Percentiles rank a stretch among this genome's conserved stretches.
Evolutionary conservation across 1,140 invertebrate genomes (phyloP).

Genomic region (Drosophila fuyamai): DNA sequence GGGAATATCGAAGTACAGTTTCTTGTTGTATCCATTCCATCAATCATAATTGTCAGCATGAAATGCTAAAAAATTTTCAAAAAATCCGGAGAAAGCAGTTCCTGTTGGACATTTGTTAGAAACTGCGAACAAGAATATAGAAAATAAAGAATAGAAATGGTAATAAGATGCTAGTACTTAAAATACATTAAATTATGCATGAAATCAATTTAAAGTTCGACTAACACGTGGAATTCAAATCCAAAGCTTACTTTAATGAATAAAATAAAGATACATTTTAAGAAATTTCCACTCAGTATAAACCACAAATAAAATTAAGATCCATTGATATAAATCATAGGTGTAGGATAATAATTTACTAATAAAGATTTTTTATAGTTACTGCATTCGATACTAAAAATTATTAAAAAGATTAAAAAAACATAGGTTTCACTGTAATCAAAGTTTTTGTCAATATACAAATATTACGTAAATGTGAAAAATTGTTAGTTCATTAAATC

Average conservation of each 20-base stretch:
- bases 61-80: slow-evolving; percentile 9
- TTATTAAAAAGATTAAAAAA: too few species aligned
- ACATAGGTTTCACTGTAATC: too few species aligned
- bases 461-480: too few species aligned
- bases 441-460: too few species aligned
- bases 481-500: too few species aligned
- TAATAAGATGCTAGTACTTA: not conserved
- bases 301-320: too few species aligned
- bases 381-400: too few species aligned
- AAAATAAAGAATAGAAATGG: not conserved
- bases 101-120: slow-evolving; percentile 38
- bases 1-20: slow-evolving; percentile 53
- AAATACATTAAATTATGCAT: not conserved
- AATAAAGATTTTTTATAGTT: too few species aligned
- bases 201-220: not conserved
- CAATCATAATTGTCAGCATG: slow-evolving; percentile 60
- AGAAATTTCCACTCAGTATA: too few species aligned
- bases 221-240: not conserved
- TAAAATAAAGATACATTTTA: too few species aligned
- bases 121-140: not conserved
- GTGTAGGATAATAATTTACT: too few species aligned
- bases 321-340: too few species aligned
- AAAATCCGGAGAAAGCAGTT: slow-evolving; percentile 65
- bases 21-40: slow-evolving; percentile 43
- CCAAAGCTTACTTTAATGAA: not conserved